phyloP scores from a whole-genome alignment of 2,888 invertebrate genomes.

The Drosophila tanythrix region DNA sequence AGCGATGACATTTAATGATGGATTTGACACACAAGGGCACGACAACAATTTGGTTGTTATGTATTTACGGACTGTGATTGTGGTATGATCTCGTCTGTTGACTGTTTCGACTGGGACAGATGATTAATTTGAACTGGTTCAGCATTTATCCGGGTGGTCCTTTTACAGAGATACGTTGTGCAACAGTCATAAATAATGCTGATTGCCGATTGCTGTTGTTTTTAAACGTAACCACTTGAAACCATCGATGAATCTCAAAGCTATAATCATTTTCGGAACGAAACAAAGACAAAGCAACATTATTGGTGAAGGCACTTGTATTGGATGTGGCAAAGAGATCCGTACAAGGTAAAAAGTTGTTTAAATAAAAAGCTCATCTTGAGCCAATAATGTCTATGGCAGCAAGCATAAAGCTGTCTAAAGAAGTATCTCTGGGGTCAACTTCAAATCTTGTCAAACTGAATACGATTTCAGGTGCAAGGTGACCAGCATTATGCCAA shows the following conservation, averaged over 20 bases:
- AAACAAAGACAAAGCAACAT: background rate
- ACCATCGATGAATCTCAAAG: slow-evolving; percentile 16
- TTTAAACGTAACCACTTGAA: slow-evolving; percentile 43
- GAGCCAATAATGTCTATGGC: background rate
- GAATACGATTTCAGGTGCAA: background rate
- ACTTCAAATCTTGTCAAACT: background rate
- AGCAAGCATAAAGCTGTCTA: background rate
- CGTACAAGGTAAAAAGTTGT: background rate
- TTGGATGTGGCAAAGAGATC: background rate
- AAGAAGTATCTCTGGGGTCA: background rate
- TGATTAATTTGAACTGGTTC: slow-evolving; percentile 67
- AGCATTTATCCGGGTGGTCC: slow-evolving; percentile 70
- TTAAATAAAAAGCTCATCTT: background rate
- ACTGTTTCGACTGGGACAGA: slow-evolving; percentile 50
- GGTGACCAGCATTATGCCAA: background rate
- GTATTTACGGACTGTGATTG: slow-evolving; percentile 36
- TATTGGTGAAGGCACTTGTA: background rate
- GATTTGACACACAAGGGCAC: slow-evolving; percentile 84
- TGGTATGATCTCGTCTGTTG: slow-evolving; percentile 24
- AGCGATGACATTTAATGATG: slow-evolving; percentile 85
- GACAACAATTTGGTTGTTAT: slow-evolving; percentile 63
- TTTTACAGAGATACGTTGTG: slow-evolving; percentile 57
- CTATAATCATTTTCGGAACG: slow-evolving; percentile 12
- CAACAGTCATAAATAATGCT: slow-evolving; percentile 70
- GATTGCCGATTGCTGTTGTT: slow-evolving; percentile 57